These are phyloP conservation scores for Bagarius yarrelli DNA, from an alignment of 2,113 vertebrate genomes.

Conservation along the genomic window DNA sequence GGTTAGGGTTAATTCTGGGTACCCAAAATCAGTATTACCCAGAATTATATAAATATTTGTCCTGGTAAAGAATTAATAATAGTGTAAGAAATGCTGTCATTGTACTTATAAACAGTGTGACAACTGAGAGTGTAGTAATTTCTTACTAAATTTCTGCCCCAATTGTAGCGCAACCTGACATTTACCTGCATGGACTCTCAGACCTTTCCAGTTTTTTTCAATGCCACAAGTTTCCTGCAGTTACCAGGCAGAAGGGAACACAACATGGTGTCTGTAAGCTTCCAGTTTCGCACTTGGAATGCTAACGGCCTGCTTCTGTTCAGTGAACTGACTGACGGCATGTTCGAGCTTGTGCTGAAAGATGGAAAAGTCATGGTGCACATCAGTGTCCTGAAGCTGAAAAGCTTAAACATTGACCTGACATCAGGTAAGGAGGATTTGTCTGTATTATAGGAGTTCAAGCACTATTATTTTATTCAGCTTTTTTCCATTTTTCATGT, in stretches of 20 bases:
- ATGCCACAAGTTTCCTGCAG: constrained; percentile 93
- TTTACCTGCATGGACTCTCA: constrained; percentile 92
- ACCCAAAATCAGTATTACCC: too few species aligned
- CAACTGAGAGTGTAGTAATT: not conserved
- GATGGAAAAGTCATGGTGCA: constrained; percentile 83
- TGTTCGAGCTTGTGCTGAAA: constrained; percentile 81
- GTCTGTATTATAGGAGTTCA: not conserved
- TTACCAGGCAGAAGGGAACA: constrained; percentile 83
- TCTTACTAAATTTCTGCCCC: constrained; percentile 45
- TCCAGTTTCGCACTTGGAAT: constrained; percentile 96
- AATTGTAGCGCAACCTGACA: constrained; percentile 85
- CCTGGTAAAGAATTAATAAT: too few species aligned
- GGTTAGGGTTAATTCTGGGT: too few species aligned
- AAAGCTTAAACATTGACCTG: constrained; percentile 80
- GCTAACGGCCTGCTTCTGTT: constrained; percentile 88
- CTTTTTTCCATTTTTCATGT: not conserved
- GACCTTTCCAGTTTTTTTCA: constrained; percentile 93
- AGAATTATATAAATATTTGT: too few species aligned
- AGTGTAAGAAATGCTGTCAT: too few species aligned
- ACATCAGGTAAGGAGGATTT: constrained; percentile 74
- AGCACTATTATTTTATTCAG: not conserved
- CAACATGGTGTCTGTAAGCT: constrained; percentile 83
- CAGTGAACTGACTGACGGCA: constrained; percentile 86
- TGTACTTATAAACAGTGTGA: too few species aligned
- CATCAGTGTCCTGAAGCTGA: constrained; percentile 77